Base-by-base conservation (phyloP, 2,888 invertebrate genomes). In the Lypha dubia region DNA sequence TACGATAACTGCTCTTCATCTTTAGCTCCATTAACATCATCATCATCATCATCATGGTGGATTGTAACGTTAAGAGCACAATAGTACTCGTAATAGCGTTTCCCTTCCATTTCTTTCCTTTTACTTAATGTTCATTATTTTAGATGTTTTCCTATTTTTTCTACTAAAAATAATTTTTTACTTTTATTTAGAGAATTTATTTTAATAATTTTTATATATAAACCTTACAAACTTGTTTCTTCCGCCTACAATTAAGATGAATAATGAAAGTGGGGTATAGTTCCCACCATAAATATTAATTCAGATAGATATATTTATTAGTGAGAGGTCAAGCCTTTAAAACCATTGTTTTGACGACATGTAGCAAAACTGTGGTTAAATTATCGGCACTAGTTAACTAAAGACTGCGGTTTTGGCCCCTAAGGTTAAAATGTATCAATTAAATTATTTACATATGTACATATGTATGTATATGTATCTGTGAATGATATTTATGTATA, bases 1-100 rank as follows among this genome's bases (percentile, higher is more conserved):
- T 35, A 53, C 56, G 56, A 70, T 35, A 67, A 60, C 56, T 62
- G 67, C 56, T 65, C 70, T 82, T 75, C 81, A 81, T 81, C 67
- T 74, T 20, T 70, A 65, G 28, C 58, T 11, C 24, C 58, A 60
- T 28, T 53, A 32, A 22, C 65, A 65, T 28, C 68, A 60, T 51
- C 62, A 28, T 24, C 68, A 2, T 60, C 51, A n/a, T 35, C 56
- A 49, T 51, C 60, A 8, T 32, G 41, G 53, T 41, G 63, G 71
- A 53, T 71, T 65, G 68, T 68, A 79, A 65, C 79, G 67, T 79
- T 79, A 79, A 79, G 49, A 65, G 38, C 38, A 38, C 38, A 38
- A 58, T 24, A 63, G 38, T 65, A 56, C n/a, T n/a, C n/a, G 71
- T 63, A 73, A 62, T 3, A 67, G 65, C 73, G 58, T 79, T 73